Conservation (phyloP, 2,888 invertebrate genomes). For the Ochlodes sylvanus region DNA sequence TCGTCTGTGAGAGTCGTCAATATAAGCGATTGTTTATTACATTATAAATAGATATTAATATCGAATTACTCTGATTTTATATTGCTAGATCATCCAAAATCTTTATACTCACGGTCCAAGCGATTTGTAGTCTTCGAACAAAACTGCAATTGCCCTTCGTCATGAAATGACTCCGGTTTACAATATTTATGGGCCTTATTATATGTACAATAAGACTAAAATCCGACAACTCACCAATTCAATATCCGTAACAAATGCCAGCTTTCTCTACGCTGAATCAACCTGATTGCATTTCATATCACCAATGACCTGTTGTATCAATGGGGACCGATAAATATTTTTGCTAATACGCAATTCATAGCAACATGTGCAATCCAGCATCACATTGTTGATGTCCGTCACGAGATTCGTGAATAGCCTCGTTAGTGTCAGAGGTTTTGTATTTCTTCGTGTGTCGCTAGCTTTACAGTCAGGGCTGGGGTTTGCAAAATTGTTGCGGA, state of each 20-base stretch:
- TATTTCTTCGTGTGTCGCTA: constrained; percentile 59
- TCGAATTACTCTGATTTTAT: not conserved
- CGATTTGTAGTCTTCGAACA: not conserved
- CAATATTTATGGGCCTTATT: constrained; percentile 18
- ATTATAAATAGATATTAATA: not conserved
- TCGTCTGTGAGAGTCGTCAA: no score
- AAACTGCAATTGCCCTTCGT: not conserved
- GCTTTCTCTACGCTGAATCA: constrained; percentile 48
- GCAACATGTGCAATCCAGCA: constrained; percentile 46
- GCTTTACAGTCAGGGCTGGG: constrained; percentile 21
- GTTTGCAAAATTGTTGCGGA: not conserved
- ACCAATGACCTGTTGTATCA: constrained; percentile 20
- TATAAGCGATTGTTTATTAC: no score
- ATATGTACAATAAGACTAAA: constrained; percentile 17
- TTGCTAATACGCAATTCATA: constrained; percentile 52
- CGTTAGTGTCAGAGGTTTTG: constrained; percentile 71
- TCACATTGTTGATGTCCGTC: constrained; percentile 41
- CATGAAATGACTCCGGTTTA: constrained; percentile 18
- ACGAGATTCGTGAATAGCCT: constrained; percentile 65
- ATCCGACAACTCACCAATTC: constrained; percentile 26
- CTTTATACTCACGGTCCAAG: not conserved
- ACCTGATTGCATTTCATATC: constrained; percentile 42
- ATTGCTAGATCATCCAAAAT: not conserved
- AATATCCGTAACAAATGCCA: constrained; percentile 43
- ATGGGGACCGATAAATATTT: constrained; percentile 47